A percentile compares a stretch with the other conserved stretches of the same genome.
Evolutionary conservation across 2,888 invertebrate species (phyloP).

Genomic region (Tinea trinotella): DNA sequence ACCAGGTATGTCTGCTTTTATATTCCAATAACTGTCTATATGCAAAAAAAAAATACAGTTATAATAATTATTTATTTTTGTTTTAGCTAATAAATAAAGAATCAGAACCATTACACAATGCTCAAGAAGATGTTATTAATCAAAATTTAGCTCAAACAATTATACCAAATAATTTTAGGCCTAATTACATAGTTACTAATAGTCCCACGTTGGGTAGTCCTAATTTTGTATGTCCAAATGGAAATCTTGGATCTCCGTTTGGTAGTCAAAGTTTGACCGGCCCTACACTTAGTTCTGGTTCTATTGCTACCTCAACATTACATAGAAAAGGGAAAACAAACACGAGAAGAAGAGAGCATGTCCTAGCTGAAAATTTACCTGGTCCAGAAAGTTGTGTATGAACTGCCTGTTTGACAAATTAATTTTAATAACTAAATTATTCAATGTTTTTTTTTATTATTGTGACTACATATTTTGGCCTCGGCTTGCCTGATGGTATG

Average conservation of each 20-base stretch:
- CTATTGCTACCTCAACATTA: conserved; percentile 57
- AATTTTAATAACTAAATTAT: not conserved
- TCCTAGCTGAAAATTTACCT: conserved; percentile 87
- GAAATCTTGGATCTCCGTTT: conserved; percentile 52
- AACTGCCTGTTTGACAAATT: conserved; percentile 23
- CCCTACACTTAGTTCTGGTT: conserved; percentile 59
- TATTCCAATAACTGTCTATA: not conserved
- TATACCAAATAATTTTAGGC: conserved; percentile 49
- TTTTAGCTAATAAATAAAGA: not conserved
- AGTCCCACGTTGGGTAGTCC: conserved; percentile 65
- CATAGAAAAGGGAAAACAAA: conserved; percentile 67
- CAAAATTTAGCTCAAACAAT: conserved; percentile 50
- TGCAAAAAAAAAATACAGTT: not conserved
- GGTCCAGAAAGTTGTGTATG: conserved; percentile 92
- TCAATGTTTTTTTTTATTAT: too few relatives aligned
- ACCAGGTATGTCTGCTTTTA: conserved; percentile 42
- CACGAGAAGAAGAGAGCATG: conserved; percentile 78
- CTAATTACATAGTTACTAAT: conserved; percentile 52
- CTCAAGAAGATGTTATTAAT: conserved; percentile 56
- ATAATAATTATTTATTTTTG: not conserved
- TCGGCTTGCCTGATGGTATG: too few relatives aligned
- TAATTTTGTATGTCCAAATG: conserved; percentile 64
- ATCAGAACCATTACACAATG: conserved; percentile 37
- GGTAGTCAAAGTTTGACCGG: conserved; percentile 59
- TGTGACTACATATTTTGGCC: not conserved